These are phyloP conservation scores for Acleris literana DNA, from an alignment of 2,888 invertebrate species.

Conservation along the genomic window DNA sequence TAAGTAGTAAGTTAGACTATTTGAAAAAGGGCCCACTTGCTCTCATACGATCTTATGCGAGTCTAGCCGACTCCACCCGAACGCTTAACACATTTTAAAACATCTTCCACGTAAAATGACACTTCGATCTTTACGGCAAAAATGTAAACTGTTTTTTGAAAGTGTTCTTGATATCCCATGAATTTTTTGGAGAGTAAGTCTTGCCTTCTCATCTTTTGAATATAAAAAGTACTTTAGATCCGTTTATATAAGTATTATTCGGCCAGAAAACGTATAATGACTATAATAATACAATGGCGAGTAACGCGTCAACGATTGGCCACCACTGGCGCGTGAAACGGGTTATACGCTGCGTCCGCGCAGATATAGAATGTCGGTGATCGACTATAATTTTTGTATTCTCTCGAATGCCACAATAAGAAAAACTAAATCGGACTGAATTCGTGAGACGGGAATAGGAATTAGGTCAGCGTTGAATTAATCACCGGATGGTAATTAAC, in stretches of 20 bases:
- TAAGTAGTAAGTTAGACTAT: no score
- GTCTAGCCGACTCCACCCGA: no score
- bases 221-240: no score
- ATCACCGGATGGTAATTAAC: slow-evolving; percentile 27
- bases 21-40: no score
- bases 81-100: no score
- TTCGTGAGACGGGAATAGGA: slow-evolving; percentile 34
- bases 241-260: background rate
- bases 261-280: slow-evolving; percentile 5
- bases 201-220: no score
- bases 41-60: no score
- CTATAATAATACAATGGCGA: slow-evolving; percentile 38
- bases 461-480: slow-evolving; percentile 32
- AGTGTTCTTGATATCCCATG: no score
- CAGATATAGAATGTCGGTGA: slow-evolving; percentile 81
- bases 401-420: slow-evolving; percentile 67
- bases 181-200: no score
- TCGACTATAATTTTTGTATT: slow-evolving; percentile 83
- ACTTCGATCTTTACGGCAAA: no score
- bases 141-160: no score
- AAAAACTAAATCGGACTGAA: slow-evolving; percentile 55
- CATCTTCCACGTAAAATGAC: no score
- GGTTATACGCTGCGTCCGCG: slow-evolving; percentile 70
- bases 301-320: slow-evolving; percentile 64
- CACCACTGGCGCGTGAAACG: slow-evolving; percentile 80